Conservation (phyloP, 1,140 invertebrate species). For the Drosophila obscura region DNA sequence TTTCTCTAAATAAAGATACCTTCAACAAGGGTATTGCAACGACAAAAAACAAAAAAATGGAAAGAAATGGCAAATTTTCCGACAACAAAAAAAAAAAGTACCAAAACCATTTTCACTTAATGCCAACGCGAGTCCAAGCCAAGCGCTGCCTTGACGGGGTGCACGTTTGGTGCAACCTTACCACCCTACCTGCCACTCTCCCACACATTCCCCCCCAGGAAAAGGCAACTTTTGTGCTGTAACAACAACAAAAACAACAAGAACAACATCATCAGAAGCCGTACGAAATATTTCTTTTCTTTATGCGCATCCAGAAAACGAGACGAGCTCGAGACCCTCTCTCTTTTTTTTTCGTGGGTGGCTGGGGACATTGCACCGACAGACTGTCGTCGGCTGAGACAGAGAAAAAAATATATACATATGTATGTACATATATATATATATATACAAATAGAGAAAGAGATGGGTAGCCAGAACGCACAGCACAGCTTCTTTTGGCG, state of each 20-base stretch:
- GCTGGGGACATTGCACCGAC: slow-evolving; percentile 72
- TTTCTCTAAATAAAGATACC: too few relatives aligned
- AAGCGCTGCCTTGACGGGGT: slow-evolving; percentile 22
- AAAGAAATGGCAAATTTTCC: slow-evolving; percentile 8
- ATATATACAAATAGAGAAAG: too few relatives aligned
- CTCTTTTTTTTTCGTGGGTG: slow-evolving; percentile 39
- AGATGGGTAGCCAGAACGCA: slow-evolving; percentile 52
- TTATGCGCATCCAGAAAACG: slow-evolving; percentile 65
- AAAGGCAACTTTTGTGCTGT: slow-evolving; percentile 73
- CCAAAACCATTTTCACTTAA: slow-evolving; percentile 77
- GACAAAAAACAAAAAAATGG: background rate
- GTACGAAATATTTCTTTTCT: slow-evolving; percentile 80
- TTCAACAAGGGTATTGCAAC: too few relatives aligned
- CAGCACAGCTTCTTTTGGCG: slow-evolving; percentile 68
- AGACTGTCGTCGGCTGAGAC: slow-evolving; percentile 3
- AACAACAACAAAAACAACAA: slow-evolving; percentile 49
- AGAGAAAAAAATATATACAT: background rate
- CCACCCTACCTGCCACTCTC: too few relatives aligned
- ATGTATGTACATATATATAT: too few relatives aligned
- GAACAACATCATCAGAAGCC: slow-evolving; percentile 44
- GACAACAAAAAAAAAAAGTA: slow-evolving; percentile 34
- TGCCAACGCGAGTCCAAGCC: slow-evolving; percentile 64
- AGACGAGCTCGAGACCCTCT: slow-evolving; percentile 69
- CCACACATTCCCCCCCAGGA: slow-evolving; percentile 41
- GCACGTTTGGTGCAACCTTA: too few relatives aligned